Percentiles rank a stretch among this genome's conserved stretches.
Evolutionary conservation across 2,113 vertebrate genomes (phyloP).

Genomic region (Jaculus jaculus): DNA sequence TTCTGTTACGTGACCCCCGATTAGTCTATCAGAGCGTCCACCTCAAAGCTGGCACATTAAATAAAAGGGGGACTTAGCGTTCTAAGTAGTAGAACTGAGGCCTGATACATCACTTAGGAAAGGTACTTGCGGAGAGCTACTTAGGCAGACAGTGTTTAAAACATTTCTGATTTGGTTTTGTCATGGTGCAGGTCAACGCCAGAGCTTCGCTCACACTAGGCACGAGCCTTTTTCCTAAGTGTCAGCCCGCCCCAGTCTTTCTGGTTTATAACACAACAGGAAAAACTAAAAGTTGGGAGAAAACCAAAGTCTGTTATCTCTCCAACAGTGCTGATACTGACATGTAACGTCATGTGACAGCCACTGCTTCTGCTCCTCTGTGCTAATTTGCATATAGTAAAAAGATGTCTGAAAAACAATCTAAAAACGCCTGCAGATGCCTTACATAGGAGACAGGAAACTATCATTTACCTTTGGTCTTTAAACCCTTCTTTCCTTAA

Average conservation of each 20-base stretch:
- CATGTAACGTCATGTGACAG: background rate
- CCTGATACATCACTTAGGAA: background rate
- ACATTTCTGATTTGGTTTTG: background rate
- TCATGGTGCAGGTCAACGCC: background rate
- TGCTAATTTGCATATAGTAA: background rate
- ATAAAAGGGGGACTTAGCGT: background rate
- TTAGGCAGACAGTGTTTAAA: background rate
- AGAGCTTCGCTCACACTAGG: background rate
- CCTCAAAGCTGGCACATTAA: background rate
- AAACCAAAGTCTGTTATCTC: slow-evolving; percentile 1
- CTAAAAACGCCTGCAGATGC: background rate
- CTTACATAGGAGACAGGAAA: background rate
- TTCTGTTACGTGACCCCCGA: background rate
- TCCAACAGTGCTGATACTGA: background rate
- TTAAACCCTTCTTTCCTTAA: background rate
- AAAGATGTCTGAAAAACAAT: slow-evolving; percentile 1
- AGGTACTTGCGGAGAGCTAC: background rate
- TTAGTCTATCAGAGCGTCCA: slow-evolving; percentile 32
- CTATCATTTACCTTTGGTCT: background rate
- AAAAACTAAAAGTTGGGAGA: background rate
- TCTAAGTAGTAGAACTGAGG: slow-evolving; percentile 8
- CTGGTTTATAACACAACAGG: slow-evolving; percentile 3
- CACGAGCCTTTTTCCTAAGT: no score
- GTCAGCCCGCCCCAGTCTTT: no score
- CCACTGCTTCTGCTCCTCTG: background rate